Conservation (phyloP, 37 sponge, comb jelly and placozoan species). For the Geodia barretti region DNA sequence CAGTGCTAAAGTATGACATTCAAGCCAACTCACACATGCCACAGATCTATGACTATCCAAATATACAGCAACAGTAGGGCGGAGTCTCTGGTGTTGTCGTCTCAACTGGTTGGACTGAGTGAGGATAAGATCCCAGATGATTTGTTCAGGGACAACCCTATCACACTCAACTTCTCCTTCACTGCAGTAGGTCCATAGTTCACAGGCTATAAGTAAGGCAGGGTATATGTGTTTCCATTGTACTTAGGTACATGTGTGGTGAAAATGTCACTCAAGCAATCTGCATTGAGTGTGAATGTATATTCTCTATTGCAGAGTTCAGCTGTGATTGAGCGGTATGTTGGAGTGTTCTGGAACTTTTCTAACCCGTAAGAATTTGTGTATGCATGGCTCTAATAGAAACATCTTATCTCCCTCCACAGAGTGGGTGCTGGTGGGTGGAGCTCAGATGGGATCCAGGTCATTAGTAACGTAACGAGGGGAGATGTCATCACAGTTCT, state of each 20-base stretch:
- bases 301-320: not conserved
- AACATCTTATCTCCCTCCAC: not conserved
- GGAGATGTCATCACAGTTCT: slow-evolving; percentile 5
- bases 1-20: not conserved
- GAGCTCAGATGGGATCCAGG: slow-evolving; percentile 45
- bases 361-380: slow-evolving; percentile 39
- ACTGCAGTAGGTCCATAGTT: not conserved
- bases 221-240: too few species aligned
- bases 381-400: not conserved
- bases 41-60: not conserved
- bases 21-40: not conserved
- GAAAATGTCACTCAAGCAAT: too few species aligned
- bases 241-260: too few species aligned
- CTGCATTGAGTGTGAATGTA: not conserved
- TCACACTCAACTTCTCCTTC: slow-evolving; percentile 42
- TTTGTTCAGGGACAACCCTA: slow-evolving; percentile 28
- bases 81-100: slow-evolving; percentile 53
- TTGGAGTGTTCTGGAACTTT: slow-evolving; percentile 45
- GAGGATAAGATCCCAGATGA: not conserved
- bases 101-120: slow-evolving; percentile 21
- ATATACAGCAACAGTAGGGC: not conserved
- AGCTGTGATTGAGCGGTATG: not conserved
- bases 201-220: too few species aligned
- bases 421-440: slow-evolving; percentile 52
- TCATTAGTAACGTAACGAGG: not conserved